phyloP scores from a whole-genome alignment of 2,797 vertebrate genomes.

The Sebastes hopkinsi region DNA sequence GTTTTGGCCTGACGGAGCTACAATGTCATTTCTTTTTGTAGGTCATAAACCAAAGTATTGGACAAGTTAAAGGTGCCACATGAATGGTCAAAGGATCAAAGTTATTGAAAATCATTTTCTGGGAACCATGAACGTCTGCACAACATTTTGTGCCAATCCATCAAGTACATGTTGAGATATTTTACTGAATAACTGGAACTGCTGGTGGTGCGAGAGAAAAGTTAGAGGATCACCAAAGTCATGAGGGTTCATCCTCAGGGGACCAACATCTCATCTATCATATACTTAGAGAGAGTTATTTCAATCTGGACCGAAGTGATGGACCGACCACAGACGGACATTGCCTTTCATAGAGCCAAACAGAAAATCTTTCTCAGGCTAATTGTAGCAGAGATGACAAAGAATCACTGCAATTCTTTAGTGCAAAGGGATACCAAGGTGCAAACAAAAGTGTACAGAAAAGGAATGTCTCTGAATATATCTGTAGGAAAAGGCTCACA shows the following conservation, averaged over 20 bases:
- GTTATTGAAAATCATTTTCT: neutral
- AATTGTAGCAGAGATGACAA: neutral
- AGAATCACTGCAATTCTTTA: neutral
- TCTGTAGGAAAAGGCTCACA: neutral
- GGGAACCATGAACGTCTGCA: neutral
- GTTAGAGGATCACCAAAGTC: neutral
- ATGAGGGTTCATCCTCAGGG: neutral
- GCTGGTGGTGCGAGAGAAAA: neutral
- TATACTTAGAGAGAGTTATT: neutral
- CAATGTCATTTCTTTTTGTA: neutral
- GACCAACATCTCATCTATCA: neutral
- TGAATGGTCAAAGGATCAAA: neutral
- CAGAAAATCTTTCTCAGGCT: neutral
- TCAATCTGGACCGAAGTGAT: neutral
- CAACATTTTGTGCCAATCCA: neutral
- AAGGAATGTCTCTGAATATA: neutral
- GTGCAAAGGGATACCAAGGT: neutral
- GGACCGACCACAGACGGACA: neutral
- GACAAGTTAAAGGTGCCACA: neutral
- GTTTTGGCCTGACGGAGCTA: neutral
- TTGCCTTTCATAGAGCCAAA: neutral
- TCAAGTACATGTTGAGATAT: neutral
- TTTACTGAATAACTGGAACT: neutral
- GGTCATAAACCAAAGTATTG: neutral
- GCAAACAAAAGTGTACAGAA: neutral